Evolutionary conservation across 2,113 vertebrate genomes (phyloP).

Genomic region (Pangasianodon gigas): DNA sequence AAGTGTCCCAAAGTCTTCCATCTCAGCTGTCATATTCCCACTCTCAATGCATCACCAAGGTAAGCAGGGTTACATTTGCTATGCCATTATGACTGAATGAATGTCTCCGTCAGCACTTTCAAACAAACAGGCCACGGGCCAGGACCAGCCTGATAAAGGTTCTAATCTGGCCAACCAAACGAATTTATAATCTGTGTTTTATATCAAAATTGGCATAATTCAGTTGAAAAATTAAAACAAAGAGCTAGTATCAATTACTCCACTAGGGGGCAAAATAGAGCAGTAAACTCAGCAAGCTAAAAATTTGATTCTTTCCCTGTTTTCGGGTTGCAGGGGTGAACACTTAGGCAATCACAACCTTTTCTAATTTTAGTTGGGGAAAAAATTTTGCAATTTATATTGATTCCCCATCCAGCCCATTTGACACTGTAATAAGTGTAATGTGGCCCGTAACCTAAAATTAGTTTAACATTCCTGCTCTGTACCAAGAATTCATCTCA

Average conservation of each 20-base stretch:
- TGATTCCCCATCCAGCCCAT: neutral
- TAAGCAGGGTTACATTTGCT: conserved; percentile 59
- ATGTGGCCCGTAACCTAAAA: neutral
- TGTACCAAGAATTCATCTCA: neutral
- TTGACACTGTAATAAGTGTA: neutral
- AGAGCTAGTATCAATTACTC: neutral
- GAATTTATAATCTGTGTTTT: neutral
- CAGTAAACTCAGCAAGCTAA: neutral
- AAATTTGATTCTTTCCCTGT: neutral
- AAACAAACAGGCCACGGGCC: neutral
- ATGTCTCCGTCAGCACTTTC: neutral
- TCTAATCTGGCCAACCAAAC: neutral
- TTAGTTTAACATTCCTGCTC: neutral
- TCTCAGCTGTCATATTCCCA: conserved; percentile 91
- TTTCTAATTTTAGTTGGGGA: neutral
- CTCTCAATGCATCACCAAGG: conserved; percentile 91
- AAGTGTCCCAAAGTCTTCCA: conserved; percentile 97
- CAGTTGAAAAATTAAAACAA: neutral
- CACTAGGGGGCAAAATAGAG: neutral
- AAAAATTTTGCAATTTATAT: neutral
- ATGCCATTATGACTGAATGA: neutral
- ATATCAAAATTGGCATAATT: neutral
- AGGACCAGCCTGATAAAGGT: neutral
- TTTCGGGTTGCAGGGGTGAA: neutral
- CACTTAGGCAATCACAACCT: neutral